These are phyloP conservation scores for Pandemis cinnamomeana DNA, from an alignment of 2,888 invertebrate species.

Conservation along the genomic window DNA sequence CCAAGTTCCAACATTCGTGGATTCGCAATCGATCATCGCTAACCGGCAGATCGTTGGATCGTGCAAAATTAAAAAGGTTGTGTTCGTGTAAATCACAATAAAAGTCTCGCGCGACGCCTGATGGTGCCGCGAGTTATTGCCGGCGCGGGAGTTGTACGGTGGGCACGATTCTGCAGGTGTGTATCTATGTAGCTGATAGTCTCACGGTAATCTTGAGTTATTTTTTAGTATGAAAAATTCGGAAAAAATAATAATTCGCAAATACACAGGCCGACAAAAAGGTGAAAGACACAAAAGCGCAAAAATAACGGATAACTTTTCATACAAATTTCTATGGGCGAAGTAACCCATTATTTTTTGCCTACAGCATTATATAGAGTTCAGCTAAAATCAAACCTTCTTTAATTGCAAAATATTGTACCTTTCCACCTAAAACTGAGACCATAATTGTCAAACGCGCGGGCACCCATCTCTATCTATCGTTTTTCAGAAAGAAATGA, in stretches of 20 bases:
- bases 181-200: background rate
- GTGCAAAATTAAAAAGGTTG: conserved; percentile 52
- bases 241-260: background rate
- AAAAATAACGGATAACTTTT: too few species aligned
- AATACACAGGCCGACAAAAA: too few species aligned
- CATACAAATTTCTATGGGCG: too few species aligned
- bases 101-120: conserved; percentile 77
- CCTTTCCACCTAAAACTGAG: too few species aligned
- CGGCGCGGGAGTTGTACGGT: conserved; percentile 50
- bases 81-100: conserved; percentile 80
- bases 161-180: conserved; percentile 6
- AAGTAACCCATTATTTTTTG: too few species aligned
- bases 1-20: conserved; percentile 31
- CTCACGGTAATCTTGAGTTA: background rate
- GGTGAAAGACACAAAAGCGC: too few species aligned
- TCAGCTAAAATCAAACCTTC: too few species aligned
- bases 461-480: too few species aligned
- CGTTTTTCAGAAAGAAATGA: too few species aligned
- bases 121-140: conserved; percentile 37
- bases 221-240: background rate
- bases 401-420: too few species aligned
- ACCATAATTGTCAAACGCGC: too few species aligned
- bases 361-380: too few species aligned
- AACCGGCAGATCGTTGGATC: conserved; percentile 33
- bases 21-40: conserved; percentile 32